Conservation (phyloP, 2,797 vertebrate genomes). For the Peromyscus nudipes region DNA sequence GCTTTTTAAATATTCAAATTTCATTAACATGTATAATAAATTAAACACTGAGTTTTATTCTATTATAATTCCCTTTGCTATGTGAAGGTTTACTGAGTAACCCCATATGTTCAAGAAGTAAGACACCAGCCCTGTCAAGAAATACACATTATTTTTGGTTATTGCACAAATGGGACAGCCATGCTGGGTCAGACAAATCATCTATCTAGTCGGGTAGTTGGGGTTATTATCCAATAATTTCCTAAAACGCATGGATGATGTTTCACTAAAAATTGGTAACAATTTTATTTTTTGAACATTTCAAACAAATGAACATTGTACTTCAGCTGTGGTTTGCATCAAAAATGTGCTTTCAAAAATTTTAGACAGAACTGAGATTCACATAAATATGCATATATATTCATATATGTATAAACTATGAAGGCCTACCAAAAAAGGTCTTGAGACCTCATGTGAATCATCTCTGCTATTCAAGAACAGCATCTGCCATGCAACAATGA, state of each 20-base stretch:
- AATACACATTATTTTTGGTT: not conserved
- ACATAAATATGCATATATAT: not conserved
- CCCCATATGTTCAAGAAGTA: not conserved
- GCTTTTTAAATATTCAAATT: slow-evolving; percentile 17
- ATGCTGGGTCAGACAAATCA: slow-evolving; percentile 8
- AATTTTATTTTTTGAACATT: not conserved
- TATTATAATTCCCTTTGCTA: not conserved
- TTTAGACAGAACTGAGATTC: not conserved
- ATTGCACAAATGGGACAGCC: slow-evolving; percentile 30
- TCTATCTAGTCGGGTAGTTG: not conserved
- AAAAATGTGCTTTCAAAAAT: slow-evolving; percentile 55
- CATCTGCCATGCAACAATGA: slow-evolving; percentile 33
- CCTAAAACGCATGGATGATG: slow-evolving; percentile 30
- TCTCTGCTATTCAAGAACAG: slow-evolving; percentile 27
- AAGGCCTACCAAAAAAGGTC: not conserved
- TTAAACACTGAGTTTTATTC: not conserved
- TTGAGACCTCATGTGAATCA: not conserved
- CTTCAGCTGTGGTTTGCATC: slow-evolving; percentile 18
- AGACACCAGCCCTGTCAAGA: not conserved
- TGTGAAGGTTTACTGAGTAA: not conserved
- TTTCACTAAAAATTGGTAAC: slow-evolving; percentile 23
- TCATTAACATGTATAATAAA: not conserved
- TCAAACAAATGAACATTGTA: not conserved
- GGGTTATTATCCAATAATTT: slow-evolving; percentile 19
- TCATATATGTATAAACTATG: slow-evolving; percentile 8